A percentile compares a stretch with the other conserved stretches of the same genome.
phyloP scores from a whole-genome alignment of 1,140 invertebrate species.

The Drosophila kikkawai region DNA sequence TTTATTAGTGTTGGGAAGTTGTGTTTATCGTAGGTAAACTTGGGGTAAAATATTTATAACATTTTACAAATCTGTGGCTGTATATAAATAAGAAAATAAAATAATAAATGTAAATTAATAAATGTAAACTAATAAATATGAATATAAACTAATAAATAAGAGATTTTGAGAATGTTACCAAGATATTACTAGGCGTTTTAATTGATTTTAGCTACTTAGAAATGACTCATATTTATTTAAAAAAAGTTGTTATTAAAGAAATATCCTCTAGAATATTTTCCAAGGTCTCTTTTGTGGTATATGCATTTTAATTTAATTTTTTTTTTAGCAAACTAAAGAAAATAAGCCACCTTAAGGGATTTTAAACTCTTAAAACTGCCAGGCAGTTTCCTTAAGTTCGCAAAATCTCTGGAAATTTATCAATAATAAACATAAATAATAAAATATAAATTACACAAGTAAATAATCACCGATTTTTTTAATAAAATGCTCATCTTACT shows the following conservation, averaged over 20 bases:
- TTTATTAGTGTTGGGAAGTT: slow-evolving; percentile 14
- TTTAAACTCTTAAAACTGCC: no score
- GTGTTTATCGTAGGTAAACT: background rate
- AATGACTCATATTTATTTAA: background rate
- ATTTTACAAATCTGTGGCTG: background rate
- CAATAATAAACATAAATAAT: background rate
- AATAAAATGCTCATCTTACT: no score
- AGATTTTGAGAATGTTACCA: no score
- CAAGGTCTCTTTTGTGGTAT: background rate
- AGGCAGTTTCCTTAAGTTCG: no score
- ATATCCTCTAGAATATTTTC: background rate
- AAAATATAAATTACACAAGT: background rate
- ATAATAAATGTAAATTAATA: background rate
- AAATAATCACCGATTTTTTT: no score
- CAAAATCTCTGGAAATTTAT: background rate
- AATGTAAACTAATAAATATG: background rate
- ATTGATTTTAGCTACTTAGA: background rate
- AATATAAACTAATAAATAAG: no score
- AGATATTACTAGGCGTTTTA: background rate
- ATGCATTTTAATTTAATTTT: no score
- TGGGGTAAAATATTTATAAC: no score
- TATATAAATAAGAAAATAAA: background rate
- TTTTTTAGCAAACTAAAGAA: no score
- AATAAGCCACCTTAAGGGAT: no score
- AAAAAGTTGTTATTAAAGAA: no score